These are phyloP conservation scores for Drosophila tani DNA, from an alignment of 1,140 invertebrate genomes.

Conservation along the genomic window DNA sequence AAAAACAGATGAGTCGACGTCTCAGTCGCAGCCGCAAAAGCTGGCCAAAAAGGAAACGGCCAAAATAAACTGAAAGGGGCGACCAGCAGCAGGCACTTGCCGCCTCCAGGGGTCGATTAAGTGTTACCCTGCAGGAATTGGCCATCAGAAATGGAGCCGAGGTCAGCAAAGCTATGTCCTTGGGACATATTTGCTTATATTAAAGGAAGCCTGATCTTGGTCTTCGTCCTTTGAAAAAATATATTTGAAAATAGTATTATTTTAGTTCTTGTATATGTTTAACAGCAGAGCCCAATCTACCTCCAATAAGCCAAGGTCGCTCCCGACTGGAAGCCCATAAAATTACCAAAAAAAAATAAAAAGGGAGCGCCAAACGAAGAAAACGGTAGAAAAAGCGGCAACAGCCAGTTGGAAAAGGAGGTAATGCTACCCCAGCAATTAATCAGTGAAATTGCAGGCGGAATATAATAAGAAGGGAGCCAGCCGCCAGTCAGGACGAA, in stretches of 20 bases:
- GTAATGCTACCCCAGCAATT: slow-evolving; percentile 62
- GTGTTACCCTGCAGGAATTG: slow-evolving; percentile 31
- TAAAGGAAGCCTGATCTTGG: too few species aligned
- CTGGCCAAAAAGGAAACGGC: slow-evolving; percentile 43
- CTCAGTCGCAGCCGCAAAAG: slow-evolving; percentile 22
- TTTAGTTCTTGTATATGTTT: too few species aligned
- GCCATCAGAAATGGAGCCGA: not conserved
- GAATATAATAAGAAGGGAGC: slow-evolving; percentile 53
- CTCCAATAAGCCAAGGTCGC: not conserved
- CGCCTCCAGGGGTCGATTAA: slow-evolving; percentile 40
- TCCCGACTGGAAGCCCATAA: slow-evolving; percentile 11
- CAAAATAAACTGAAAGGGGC: slow-evolving; percentile 32
- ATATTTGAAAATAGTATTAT: too few species aligned
- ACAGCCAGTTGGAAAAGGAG: slow-evolving; percentile 17
- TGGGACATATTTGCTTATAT: too few species aligned
- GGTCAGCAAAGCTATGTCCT: not conserved
- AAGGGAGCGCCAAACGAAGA: not conserved
- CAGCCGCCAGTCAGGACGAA: slow-evolving; percentile 35
- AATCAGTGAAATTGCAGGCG: slow-evolving; percentile 66
- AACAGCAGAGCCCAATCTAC: slow-evolving; percentile 7
- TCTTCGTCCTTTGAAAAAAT: too few species aligned
- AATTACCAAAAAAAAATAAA: slow-evolving; percentile 34
- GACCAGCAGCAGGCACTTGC: slow-evolving; percentile 7
- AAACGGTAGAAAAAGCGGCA: not conserved
- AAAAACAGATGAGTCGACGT: slow-evolving; percentile 60